Conservation (phyloP, 92 coral and sea anemone genomes). For the Epizoanthus stellaris region DNA sequence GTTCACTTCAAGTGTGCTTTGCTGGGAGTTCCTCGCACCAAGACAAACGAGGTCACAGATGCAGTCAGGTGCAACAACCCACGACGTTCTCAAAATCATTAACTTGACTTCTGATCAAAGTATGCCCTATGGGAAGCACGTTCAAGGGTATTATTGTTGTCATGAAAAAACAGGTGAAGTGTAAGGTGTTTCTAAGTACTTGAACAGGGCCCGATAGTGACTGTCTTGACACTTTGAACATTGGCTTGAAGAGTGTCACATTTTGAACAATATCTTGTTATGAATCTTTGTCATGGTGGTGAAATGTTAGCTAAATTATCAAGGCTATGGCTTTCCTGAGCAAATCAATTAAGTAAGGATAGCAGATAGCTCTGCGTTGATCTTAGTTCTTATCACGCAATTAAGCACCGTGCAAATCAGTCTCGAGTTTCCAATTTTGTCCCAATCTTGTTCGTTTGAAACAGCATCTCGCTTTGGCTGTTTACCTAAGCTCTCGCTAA, state of each 20-base stretch:
- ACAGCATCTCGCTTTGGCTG: constrained; percentile 29
- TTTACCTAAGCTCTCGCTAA: constrained; percentile 28
- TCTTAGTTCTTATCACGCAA: constrained; percentile 62
- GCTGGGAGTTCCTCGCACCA: constrained; percentile 21
- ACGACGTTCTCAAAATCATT: constrained; percentile 37
- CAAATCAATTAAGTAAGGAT: constrained; percentile 71
- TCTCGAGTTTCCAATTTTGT: constrained; percentile 71
- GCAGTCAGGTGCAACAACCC: constrained; percentile 42
- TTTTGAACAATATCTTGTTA: constrained; percentile 76
- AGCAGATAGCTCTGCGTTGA: constrained; percentile 64
- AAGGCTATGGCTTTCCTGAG: constrained; percentile 61
- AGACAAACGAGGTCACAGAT: constrained; percentile 24
- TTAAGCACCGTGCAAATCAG: constrained; percentile 51
- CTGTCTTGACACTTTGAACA: constrained; percentile 77
- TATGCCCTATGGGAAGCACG: constrained; percentile 81
- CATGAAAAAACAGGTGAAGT: constrained; percentile 93
- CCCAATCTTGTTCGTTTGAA: constrained; percentile 34
- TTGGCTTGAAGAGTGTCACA: constrained; percentile 81
- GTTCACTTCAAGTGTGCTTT: constrained; percentile 31
- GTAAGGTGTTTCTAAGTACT: constrained; percentile 89
- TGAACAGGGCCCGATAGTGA: constrained; percentile 88
- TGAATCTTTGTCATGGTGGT: constrained; percentile 70
- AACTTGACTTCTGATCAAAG: constrained; percentile 27
- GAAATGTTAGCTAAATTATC: constrained; percentile 70
- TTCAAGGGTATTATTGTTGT: constrained; percentile 88